Conservation (phyloP, 2,797 vertebrate species). For the Thaleichthys pacificus region DNA sequence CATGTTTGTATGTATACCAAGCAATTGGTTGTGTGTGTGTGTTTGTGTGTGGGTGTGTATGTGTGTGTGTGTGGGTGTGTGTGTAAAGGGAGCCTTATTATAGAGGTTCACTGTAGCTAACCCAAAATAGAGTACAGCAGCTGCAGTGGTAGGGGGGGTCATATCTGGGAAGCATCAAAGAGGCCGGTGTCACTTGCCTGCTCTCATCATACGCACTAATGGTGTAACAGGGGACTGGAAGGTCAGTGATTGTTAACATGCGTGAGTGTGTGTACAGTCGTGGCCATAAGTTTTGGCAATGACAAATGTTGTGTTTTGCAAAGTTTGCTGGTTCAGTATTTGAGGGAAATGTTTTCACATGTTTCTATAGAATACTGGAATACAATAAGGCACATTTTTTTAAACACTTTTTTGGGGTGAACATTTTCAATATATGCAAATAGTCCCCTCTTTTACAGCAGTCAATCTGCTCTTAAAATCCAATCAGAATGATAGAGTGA, state of each 20-base stretch:
- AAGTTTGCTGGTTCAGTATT: too few relatives aligned
- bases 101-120: constrained; percentile 58
- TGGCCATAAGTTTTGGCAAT: too few relatives aligned
- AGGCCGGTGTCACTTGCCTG: constrained; percentile 46
- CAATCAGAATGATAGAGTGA: too few relatives aligned
- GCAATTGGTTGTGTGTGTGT: constrained; percentile 18
- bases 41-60: constrained; percentile 43
- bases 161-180: constrained; percentile 76
- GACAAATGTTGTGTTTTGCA: too few relatives aligned
- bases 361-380: too few relatives aligned
- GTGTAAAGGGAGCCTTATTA: constrained; percentile 48
- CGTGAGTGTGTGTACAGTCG: constrained; percentile 12
- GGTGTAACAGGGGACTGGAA: constrained; percentile 72
- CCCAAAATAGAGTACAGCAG: constrained; percentile 80
- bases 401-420: too few relatives aligned
- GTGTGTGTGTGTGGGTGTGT: constrained; percentile 44
- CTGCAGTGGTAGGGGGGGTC: constrained; percentile 69
- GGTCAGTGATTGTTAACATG: constrained; percentile 75
- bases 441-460: too few relatives aligned
- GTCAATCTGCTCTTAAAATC: too few relatives aligned
- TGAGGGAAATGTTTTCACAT: too few relatives aligned
- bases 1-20: too few relatives aligned
- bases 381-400: too few relatives aligned
- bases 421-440: background rate
- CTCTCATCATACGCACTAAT: constrained; percentile 74